Evolutionary conservation across 2,888 invertebrate species (phyloP), one percentile per base, ranked within the genome.

Genomic region (Agrypnus murinus): DNA sequence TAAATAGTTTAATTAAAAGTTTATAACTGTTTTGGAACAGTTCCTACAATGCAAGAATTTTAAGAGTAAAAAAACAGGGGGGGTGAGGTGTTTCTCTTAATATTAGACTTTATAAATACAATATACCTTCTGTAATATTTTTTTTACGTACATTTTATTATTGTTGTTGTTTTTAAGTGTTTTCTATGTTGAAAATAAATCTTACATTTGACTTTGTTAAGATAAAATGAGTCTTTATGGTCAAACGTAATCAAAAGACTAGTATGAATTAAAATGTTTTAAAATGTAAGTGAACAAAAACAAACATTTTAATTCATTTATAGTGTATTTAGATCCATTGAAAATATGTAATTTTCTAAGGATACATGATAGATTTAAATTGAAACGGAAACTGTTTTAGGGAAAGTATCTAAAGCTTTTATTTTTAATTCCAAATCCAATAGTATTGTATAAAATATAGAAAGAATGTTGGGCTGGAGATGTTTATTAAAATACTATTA

Each of bases 1-100:
- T 70, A 70, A 63, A 71, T 71, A 71, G 71, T 71, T 67, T 62
- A 71, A 66, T 68, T 62, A 46, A 46, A 55, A 53, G 36, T 66
- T 25, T 65, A 65, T 50, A 70, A 62, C 65, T 70, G 70, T 70
- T 60, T 66, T 63, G 62, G 53, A 48, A 48, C 65, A 70, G 65
- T 70, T 70, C 65, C 65, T 70, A 65, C 60, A 50, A 46, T 45
- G 57, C 46, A 57, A 46, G 38, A 57, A 31, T 65, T 57, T 65
- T 40, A 25, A 53, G 40, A 5, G 5, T 3, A 2, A 25, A 25
- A 25, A 25, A 25, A 25, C 25, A 25, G 1, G 60, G 1, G 60
- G 65, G 57, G 36, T 60, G 62, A 36, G 64, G 59, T 59, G 19
- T 50, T 69, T 59, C 5, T 25, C 50, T 64, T 53, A 69, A 62